Evolutionary conservation across 2,113 vertebrate genomes (phyloP), one percentile per base, ranked within the genome.

Genomic region (Oxygymnocypris stewartii): DNA sequence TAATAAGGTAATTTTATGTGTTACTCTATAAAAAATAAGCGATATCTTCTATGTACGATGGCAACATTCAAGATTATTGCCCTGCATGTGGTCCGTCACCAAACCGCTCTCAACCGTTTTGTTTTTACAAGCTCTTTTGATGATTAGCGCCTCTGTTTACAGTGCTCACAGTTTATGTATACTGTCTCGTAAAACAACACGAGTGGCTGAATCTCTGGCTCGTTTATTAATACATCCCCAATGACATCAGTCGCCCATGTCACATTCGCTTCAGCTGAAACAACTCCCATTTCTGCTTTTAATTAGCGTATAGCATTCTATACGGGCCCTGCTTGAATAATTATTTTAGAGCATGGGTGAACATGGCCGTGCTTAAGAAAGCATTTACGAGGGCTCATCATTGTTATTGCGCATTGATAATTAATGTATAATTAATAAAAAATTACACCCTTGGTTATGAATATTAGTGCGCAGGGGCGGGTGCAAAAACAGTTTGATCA

Each of bases 91-190:
- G 73, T 87, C 86, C 88, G 87, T 93, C 89, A 91, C 93, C 92
- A 92, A 93, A 92, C 92, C 92, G 89, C 91, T 92, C 91, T 90
- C 42, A 65, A 90, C 90, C 90, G 90, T 91, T 94, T 80, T 90
- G 91, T 92, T 91, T 94, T 94, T 94, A 95, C 93, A 94, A 94
- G 93, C 93, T 92, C 92, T 91, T 92, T 92, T 89, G 90, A 92
- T 89, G 65, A 93, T 95, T 94, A 94, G 91, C 93, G 67, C 90
- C 91, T 92, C 92, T 93, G 94, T 94, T 94, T 94, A 95, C 93
- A 92, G 91, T 91, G 90, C 89, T 90, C 86, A 88, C 90, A 91
- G 94, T 94, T 95, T 94, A 94, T 94, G 92, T 89, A 91, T 87
- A 90, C 90, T 92, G 93, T 94, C 93, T 94, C 92, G 86, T 95